Base-by-base conservation (phyloP, 2,797 vertebrate species). In the Sparus aurata region DNA sequence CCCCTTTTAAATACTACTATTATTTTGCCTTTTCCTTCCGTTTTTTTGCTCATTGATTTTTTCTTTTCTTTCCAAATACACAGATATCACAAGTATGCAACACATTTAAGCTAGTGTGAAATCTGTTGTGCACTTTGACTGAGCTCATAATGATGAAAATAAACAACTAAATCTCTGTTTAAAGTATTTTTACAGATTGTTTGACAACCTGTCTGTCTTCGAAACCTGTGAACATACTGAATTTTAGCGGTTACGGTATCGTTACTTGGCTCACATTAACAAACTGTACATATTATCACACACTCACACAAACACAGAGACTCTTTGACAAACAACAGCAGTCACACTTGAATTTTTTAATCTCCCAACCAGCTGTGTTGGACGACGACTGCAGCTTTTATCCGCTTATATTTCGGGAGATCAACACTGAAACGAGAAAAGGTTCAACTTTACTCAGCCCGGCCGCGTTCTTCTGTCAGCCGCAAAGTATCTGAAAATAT, bases 391-490 rank as follows among this genome's bases (percentile, higher is more conserved):
- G 1, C 69, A 68, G 57, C 63, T 49, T 61, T 20, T 25, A 47
- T 57, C 74, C 23, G 46, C 54, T 30, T 13, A 25, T 17, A 16
- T 25, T 18, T 52, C 8, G 38, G 11, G 52, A 60, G 52, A 72
- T 54, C 57, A 63, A 64, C 43, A 53, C 66, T 60, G 6, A 11
- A 17, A 52, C 34, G 2, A 49, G 27, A 12, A 27, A 52, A 74
- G 69, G 41, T 60, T 12, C n/a, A 27, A 27, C 38, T 59, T 34
- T 69, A 68, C 72, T 75, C 61, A 67, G 27, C 22, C 62, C 1
- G 30, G 27, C 43, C 43, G 25, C 53, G 67, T 77, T 75, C 69
- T 77, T 75, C 69, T 30, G 46, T 67, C 13, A 8, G 54, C 61
- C 6, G 0, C 62, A 62, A 67, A 60, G 27, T 23, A 64, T 80